These are phyloP conservation scores for Ptychochromis oligacanthus DNA, from an alignment of 2,113 vertebrate genomes.

Conservation along the genomic window DNA sequence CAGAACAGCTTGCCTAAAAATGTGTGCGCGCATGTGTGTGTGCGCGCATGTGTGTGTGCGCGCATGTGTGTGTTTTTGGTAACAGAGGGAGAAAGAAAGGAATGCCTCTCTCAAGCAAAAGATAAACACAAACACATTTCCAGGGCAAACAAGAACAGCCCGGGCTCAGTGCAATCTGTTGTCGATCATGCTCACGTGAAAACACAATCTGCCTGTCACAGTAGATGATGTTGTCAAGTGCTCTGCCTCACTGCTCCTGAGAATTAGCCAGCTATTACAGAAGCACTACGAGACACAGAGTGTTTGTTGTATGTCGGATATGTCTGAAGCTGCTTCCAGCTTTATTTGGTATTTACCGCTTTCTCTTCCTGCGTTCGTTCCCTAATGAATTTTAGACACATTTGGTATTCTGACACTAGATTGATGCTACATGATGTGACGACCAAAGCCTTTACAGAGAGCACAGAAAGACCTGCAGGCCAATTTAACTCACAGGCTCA, in stretches of 20 bases:
- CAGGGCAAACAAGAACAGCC: conserved; percentile 70
- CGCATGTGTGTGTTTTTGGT: conserved; percentile 42
- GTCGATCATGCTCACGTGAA: conserved; percentile 77
- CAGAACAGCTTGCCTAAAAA: conserved; percentile 47
- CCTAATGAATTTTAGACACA: conserved; percentile 63
- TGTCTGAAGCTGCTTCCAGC: conserved; percentile 63
- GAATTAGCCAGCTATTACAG: conserved; percentile 74
- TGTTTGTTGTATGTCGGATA: conserved; percentile 66
- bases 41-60: conserved; percentile 4
- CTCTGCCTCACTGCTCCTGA: conserved; percentile 70
- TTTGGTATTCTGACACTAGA: conserved; percentile 62
- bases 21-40: conserved; percentile 10
- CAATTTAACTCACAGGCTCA: conserved; percentile 53
- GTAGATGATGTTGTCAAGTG: conserved; percentile 81
- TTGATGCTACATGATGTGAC: conserved; percentile 69
- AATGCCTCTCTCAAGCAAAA: conserved; percentile 63
- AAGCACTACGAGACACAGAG: conserved; percentile 41
- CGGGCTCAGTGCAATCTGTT: conserved; percentile 73
- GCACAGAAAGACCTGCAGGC: conserved; percentile 66
- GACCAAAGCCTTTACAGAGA: conserved; percentile 54
- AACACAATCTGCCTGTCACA: conserved; percentile 82
- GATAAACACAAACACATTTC: conserved; percentile 78
- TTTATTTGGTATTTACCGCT: conserved; percentile 64
- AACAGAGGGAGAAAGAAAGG: conserved; percentile 53
- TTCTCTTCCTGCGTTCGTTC: conserved; percentile 50